Conservation (phyloP, 2,888 invertebrate species). For the Tolmerus cingulatus region DNA sequence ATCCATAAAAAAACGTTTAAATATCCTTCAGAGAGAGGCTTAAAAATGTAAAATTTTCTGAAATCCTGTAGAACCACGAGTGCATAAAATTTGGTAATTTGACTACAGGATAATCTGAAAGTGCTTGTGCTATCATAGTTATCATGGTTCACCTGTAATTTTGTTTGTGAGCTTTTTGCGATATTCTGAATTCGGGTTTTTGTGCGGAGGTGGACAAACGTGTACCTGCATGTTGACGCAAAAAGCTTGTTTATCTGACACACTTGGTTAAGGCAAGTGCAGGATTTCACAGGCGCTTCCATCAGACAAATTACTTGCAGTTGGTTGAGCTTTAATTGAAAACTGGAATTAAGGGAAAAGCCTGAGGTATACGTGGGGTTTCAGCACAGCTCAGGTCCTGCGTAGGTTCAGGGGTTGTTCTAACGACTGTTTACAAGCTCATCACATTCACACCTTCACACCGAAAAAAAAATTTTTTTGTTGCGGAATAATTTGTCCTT, state of each 20-base stretch:
- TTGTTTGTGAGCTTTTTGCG: conserved; percentile 36
- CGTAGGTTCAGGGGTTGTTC: neutral
- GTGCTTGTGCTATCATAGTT: conserved; percentile 10
- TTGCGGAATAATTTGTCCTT: neutral
- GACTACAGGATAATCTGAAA: conserved; percentile 24
- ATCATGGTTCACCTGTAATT: conserved; percentile 37
- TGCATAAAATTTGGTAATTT: conserved; percentile 28
- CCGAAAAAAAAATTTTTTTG: neutral
- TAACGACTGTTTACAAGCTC: neutral
- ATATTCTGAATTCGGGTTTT: conserved; percentile 14
- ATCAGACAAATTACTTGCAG: conserved; percentile 44
- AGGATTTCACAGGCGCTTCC: conserved; percentile 43
- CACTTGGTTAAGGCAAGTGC: conserved; percentile 42
- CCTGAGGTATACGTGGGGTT: neutral
- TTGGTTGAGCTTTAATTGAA: conserved; percentile 44
- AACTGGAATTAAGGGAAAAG: conserved; percentile 40
- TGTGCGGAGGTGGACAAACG: neutral
- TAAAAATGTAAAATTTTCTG: neutral
- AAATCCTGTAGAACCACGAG: neutral
- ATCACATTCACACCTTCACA: neutral
- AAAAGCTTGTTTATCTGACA: conserved; percentile 36
- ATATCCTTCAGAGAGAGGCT: neutral
- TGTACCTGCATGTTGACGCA: conserved; percentile 37
- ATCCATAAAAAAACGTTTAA: neutral
- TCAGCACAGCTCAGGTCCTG: neutral